A percentile compares a stretch with the other conserved stretches of the same genome.
phyloP scores from a whole-genome alignment of 2,797 vertebrate genomes.

The Helostoma temminkii region DNA sequence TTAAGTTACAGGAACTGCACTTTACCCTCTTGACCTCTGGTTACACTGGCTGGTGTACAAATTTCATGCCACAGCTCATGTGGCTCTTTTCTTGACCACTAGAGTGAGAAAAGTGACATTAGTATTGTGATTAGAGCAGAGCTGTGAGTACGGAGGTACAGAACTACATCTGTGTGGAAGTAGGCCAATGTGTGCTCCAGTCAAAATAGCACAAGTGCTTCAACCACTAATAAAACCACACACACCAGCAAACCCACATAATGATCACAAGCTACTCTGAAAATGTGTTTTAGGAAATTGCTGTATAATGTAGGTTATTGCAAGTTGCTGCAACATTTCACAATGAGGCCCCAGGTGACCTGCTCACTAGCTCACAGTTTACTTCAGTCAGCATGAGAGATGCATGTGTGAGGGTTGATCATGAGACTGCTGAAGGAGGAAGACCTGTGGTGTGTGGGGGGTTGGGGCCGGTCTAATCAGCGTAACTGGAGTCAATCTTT shows the following conservation, averaged over 20 bases:
- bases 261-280: neutral
- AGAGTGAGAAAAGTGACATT: neutral
- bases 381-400: neutral
- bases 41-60: neutral
- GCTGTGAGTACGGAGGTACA: neutral
- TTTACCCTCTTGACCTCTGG: neutral
- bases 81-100: neutral
- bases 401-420: conserved; percentile 1
- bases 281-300: conserved; percentile 37
- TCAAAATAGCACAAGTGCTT: neutral
- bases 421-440: neutral
- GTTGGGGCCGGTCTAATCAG: no score
- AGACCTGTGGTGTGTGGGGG: neutral
- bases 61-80: neutral
- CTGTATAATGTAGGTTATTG: neutral
- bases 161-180: neutral
- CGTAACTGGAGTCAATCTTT: neutral
- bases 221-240: neutral
- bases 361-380: conserved; percentile 3
- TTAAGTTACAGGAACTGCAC: neutral
- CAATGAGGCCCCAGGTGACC: conserved; percentile 28
- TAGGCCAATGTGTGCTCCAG: neutral
- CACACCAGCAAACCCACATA: neutral
- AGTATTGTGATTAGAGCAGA: neutral
- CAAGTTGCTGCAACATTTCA: conserved; percentile 55